phyloP scores from a whole-genome alignment of 2,113 vertebrate species.

The Myrmophylax atrothorax region DNA sequence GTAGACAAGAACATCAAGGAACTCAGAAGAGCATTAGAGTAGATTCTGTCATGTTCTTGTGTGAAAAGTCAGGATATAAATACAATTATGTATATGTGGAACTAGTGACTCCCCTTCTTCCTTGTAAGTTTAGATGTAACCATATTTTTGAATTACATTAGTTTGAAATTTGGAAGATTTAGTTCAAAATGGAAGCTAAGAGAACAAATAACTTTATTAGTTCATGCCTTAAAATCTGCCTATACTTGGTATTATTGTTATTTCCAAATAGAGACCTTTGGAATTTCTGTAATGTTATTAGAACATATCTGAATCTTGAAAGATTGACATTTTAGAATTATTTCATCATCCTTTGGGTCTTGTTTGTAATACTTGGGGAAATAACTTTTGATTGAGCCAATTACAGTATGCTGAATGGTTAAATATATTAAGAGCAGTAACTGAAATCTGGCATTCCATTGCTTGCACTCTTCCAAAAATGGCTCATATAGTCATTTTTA shows the following conservation, averaged over 20 bases:
- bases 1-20: not conserved
- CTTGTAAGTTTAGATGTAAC: not conserved
- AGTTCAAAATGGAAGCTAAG: not conserved
- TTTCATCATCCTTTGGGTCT: slow-evolving; percentile 54
- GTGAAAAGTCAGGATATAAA: not conserved
- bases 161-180: not conserved
- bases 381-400: slow-evolving; percentile 61
- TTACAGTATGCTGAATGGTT: slow-evolving; percentile 43
- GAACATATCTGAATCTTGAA: slow-evolving; percentile 55
- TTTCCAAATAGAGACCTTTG: slow-evolving; percentile 34
- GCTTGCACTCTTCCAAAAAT: slow-evolving; percentile 42
- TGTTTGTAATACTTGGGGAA: slow-evolving; percentile 48
- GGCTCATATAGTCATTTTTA: not conserved
- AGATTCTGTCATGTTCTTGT: not conserved
- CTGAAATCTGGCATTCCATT: slow-evolving; percentile 43
- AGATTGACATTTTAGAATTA: slow-evolving; percentile 61
- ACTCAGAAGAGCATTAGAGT: not conserved
- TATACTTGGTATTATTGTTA: slow-evolving; percentile 50
- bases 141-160: not conserved
- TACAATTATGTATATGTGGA: not conserved
- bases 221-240: slow-evolving; percentile 1
- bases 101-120: not conserved
- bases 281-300: slow-evolving; percentile 62
- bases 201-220: not conserved
- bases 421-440: slow-evolving; percentile 49